These are phyloP conservation scores for Drosophila formosana DNA, from an alignment of 2,888 invertebrate genomes.

Conservation along the genomic window DNA sequence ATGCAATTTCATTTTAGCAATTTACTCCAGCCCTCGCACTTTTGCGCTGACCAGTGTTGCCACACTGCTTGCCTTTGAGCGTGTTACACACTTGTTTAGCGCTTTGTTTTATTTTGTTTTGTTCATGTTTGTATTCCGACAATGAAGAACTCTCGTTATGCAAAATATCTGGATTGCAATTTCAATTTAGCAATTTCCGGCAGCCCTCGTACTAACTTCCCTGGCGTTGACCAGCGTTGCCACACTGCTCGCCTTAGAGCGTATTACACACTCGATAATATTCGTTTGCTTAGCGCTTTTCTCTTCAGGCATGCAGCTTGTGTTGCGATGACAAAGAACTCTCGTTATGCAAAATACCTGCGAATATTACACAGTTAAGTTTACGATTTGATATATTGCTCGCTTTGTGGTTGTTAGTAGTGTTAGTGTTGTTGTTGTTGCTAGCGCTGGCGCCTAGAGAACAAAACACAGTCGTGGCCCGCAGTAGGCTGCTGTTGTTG, in stretches of 20 bases:
- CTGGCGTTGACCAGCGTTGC: no score
- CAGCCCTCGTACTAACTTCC: neutral
- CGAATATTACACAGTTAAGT: slow-evolving; percentile 53
- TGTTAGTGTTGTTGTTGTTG: slow-evolving; percentile 20
- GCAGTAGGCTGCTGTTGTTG: slow-evolving; percentile 1
- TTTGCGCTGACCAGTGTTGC: neutral
- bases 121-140: no score
- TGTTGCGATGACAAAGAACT: slow-evolving; percentile 44
- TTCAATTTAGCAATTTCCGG: slow-evolving; percentile 72
- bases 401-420: slow-evolving; percentile 8
- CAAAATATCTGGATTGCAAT: slow-evolving; percentile 59
- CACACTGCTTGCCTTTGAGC: no score
- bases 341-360: slow-evolving; percentile 73
- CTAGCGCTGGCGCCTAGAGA: slow-evolving; percentile 75
- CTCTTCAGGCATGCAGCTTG: neutral
- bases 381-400: slow-evolving; percentile 52
- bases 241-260: slow-evolving; percentile 3
- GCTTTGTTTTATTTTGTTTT: no score
- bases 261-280: slow-evolving; percentile 21
- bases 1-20: slow-evolving; percentile 79
- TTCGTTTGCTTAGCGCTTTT: neutral
- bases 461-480: slow-evolving; percentile 41
- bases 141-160: no score
- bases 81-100: no score
- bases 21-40: slow-evolving; percentile 39